Evolutionary conservation across 2,888 invertebrate genomes (phyloP), one percentile per base, ranked within the genome.

Genomic region (Stegophylla sp.): DNA sequence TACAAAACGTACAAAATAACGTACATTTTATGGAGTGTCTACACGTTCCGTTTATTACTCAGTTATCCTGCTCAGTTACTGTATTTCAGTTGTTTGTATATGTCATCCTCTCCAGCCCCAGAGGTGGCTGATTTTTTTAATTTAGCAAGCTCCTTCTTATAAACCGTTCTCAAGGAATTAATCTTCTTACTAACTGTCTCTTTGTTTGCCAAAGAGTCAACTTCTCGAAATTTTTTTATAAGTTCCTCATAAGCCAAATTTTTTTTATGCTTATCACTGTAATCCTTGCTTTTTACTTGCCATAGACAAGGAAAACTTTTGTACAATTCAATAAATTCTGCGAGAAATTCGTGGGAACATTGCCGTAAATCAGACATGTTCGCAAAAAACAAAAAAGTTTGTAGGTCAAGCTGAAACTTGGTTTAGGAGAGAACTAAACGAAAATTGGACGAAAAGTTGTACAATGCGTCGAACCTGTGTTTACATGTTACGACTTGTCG

Each of bases 221-320:
- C 45, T 26, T 45, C 48, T 48, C 15, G 23, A 67, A 45, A 45
- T 45, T 66, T 43, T 43, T 66, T 66, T 13, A 45, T 48, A 48
- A 67, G 45, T 67, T 67, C 26, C 12, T 67, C 45, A 48, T 26
- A 48, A 26, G 26, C 26, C 17, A 26, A 45, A 59, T 20, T 12
- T 67, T 48, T 67, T 67, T 26, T 67, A 28, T 67, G 67, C 26
- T 48, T 67, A 67, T 67, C 48, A 67, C 67, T 67, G 48, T 67
- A 67, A 45, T 26, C 17, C 26, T 45, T 69, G 28, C 10, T 51
- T 69, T 69, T 51, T n/a, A 51, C 51, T 51, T 51, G 51, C 48
- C 69, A 69, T 51, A 51, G 13, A 69, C 69, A 69, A 69, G 51
- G 51, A n/a, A 48, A 69, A 51, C n/a, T 51, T 51, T 51, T 69